phyloP scores from a whole-genome alignment of 2,113 vertebrate species.

The Dromiciops gliroides region DNA sequence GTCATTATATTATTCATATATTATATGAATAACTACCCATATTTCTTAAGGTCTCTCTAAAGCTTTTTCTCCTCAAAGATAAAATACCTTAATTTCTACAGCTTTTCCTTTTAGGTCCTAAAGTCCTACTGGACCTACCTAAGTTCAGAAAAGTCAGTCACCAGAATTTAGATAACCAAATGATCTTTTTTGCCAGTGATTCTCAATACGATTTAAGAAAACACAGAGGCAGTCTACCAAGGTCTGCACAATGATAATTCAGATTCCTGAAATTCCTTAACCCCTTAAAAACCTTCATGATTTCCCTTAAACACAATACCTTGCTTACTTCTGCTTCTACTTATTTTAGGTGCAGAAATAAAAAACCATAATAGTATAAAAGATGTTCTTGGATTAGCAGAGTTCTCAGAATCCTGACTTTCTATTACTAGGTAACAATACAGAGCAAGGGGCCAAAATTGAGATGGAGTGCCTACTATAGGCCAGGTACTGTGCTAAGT shows the following conservation, averaged over 20 bases:
- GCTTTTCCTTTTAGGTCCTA: conserved; percentile 22
- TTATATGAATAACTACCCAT: conserved; percentile 36
- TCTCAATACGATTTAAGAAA: not conserved
- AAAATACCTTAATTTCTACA: conserved; percentile 29
- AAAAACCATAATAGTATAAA: conserved; percentile 7
- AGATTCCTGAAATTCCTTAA: conserved; percentile 16
- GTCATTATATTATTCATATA: not conserved
- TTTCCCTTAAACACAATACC: conserved; percentile 26
- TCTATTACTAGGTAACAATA: not conserved
- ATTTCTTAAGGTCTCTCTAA: conserved; percentile 27
- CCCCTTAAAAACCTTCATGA: conserved; percentile 13
- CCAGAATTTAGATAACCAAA: not conserved
- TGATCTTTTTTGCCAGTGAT: not conserved
- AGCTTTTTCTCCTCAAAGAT: not conserved
- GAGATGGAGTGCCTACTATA: not conserved
- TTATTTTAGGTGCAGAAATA: conserved; percentile 6
- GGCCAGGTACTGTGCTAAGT: not conserved
- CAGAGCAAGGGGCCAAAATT: conserved; percentile 3
- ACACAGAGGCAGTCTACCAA: conserved; percentile 2
- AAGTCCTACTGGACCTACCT: not conserved
- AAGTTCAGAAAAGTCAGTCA: not conserved
- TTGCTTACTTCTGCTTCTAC: conserved; percentile 40
- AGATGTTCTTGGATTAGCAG: not conserved
- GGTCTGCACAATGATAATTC: not conserved
- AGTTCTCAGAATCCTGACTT: not conserved